A percentile compares a stretch with the other conserved stretches of the same genome.
Evolutionary conservation across 2,888 invertebrate species (phyloP).

Genomic region (Drosophila greeni): DNA sequence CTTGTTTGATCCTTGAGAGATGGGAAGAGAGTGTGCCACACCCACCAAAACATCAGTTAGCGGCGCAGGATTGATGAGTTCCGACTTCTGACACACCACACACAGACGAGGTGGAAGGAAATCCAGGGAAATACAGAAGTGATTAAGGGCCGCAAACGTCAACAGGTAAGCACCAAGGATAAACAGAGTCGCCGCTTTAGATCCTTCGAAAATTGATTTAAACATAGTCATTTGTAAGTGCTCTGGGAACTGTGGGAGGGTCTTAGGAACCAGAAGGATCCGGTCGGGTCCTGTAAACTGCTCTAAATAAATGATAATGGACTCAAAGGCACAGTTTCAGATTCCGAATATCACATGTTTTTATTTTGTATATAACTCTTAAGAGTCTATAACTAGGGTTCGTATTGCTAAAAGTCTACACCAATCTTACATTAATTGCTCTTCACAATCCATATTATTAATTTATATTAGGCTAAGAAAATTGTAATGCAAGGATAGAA

Average conservation of each 20-base stretch:
- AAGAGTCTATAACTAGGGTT: conserved; percentile 2
- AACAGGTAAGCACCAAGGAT: conserved; percentile 56
- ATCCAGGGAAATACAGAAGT: conserved; percentile 33
- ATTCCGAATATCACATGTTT: conserved; percentile 46
- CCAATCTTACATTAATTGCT: conserved; percentile 4
- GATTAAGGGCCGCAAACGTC: conserved; percentile 67
- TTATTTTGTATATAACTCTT: conserved; percentile 37
- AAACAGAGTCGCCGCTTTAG: conserved; percentile 37
- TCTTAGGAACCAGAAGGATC: not conserved
- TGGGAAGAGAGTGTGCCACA: conserved; percentile 48
- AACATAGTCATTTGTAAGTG: conserved; percentile 56
- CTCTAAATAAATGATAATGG: not conserved
- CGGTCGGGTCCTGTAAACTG: not conserved
- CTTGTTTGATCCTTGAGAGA: conserved; percentile 39
- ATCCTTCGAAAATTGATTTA: conserved; percentile 59
- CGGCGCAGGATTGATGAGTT: conserved; percentile 69
- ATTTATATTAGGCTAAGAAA: not conserved
- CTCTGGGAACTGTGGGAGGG: conserved; percentile 4
- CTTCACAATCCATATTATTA: conserved; percentile 3
- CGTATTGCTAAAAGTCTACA: conserved; percentile 11
- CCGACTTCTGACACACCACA: conserved; percentile 67
- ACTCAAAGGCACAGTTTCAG: conserved; percentile 4
- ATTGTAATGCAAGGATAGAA: too few relatives aligned
- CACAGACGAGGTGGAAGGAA: conserved; percentile 31
- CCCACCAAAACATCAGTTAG: conserved; percentile 66